Evolutionary conservation across 2,888 invertebrate genomes (phyloP).

Genomic region (Phoenoteleia sp.): DNA sequence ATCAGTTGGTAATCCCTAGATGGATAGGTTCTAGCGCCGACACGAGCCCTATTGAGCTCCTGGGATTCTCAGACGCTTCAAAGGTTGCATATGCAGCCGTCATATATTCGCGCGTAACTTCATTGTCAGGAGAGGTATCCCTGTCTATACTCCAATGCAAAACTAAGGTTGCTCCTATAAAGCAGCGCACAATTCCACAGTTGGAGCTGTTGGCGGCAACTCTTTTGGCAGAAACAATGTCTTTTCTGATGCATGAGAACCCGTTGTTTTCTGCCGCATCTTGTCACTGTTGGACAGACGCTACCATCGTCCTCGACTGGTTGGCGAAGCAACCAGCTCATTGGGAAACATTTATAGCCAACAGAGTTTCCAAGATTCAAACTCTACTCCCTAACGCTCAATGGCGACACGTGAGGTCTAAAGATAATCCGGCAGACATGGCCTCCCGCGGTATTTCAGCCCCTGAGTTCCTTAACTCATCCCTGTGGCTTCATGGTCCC

Average conservation of each 20-base stretch:
- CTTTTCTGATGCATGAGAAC: neutral
- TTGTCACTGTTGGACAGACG: slow-evolving; percentile 26
- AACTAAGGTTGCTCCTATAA: neutral
- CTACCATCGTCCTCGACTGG: slow-evolving; percentile 36
- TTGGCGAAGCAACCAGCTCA: neutral
- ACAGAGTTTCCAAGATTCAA: slow-evolving; percentile 16
- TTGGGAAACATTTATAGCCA: slow-evolving; percentile 13
- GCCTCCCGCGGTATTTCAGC: slow-evolving; percentile 13
- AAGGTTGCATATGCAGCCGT: neutral
- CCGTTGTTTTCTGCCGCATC: neutral
- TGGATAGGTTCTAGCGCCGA: neutral
- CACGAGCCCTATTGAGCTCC: neutral
- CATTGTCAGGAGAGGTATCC: neutral
- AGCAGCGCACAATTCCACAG: slow-evolving; percentile 9
- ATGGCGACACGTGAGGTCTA: slow-evolving; percentile 29
- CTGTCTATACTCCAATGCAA: slow-evolving; percentile 5
- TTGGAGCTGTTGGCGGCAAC: slow-evolving; percentile 18
- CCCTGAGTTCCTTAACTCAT: neutral
- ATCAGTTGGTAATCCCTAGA: neutral
- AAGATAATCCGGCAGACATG: slow-evolving; percentile 23
- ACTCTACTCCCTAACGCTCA: neutral
- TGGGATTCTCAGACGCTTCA: slow-evolving; percentile 31
- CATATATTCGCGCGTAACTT: neutral
- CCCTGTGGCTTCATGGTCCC: slow-evolving; percentile 11
- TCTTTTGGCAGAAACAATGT: neutral